phyloP scores from a whole-genome alignment of 2,797 vertebrate genomes.

The Margarornis squamiger region DNA sequence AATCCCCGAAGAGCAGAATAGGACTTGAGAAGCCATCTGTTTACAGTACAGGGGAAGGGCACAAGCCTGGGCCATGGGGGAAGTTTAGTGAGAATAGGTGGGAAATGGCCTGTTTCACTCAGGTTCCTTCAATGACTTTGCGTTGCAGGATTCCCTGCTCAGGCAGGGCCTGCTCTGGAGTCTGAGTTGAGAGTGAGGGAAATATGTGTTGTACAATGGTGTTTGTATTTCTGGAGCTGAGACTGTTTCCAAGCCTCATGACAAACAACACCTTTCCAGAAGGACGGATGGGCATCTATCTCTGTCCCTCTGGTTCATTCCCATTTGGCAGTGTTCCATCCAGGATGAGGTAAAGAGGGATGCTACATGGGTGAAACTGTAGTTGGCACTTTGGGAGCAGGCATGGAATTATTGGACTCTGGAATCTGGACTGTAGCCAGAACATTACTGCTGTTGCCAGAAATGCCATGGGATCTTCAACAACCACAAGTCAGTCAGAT shows the following conservation, averaged over 20 bases:
- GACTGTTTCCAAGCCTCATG: neutral
- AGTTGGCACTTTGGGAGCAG: neutral
- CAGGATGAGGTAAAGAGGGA: neutral
- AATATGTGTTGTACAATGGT: neutral
- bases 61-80: neutral
- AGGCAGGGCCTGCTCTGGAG: neutral
- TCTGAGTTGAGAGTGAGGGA: neutral
- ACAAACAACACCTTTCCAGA: neutral
- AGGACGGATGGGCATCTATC: neutral
- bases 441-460: neutral
- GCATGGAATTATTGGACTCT: neutral
- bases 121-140: neutral
- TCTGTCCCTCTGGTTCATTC: neutral
- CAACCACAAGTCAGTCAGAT: neutral
- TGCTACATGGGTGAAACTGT: neutral
- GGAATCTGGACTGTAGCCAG: constrained; percentile 8
- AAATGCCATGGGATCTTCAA: constrained; percentile 9
- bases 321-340: neutral
- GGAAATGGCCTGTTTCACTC: neutral
- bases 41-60: constrained; percentile 11
- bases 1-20: neutral
- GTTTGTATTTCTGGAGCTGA: neutral
- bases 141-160: neutral
- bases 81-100: neutral
- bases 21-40: constrained; percentile 20